Conservation (phyloP, 2,113 vertebrate species). For the Bos taurus region ARS-UCD2.0 NC_037357.1:80179001-80179500, state of each 20-base stretch:
- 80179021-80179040: neutral
- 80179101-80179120: neutral
- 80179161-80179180: neutral
- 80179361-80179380: neutral
- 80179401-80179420: neutral
- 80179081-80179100: neutral
- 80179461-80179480: neutral
- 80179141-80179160: neutral
- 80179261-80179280: neutral
- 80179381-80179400: neutral
- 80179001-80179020: neutral
- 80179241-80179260: neutral
- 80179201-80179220: neutral
- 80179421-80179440: neutral
- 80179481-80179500: neutral
- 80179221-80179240: neutral
- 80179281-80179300: neutral
- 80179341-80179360: neutral
- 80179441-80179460: neutral
- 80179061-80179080: neutral
- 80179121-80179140: neutral
- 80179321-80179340: neutral
- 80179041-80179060: neutral
- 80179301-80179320: neutral
- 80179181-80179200: neutral